Conservation (phyloP, 2,113 vertebrate species). For the Choloepus hoffmanni region DNA sequence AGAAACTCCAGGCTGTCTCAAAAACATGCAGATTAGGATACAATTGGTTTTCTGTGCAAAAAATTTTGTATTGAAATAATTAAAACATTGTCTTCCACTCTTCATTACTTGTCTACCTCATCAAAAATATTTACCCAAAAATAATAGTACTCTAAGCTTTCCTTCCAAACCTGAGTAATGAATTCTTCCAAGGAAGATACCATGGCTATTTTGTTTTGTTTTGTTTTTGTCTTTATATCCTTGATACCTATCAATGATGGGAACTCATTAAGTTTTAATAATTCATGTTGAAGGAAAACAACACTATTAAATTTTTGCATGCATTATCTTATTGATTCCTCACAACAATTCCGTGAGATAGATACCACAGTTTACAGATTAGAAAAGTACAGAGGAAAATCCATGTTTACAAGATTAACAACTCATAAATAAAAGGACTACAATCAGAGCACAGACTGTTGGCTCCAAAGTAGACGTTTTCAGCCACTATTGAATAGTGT, state of each 20-base stretch:
- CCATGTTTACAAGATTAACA: neutral
- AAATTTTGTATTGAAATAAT: neutral
- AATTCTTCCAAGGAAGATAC: neutral
- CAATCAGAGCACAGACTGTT: neutral
- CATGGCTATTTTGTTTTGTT: too few species aligned
- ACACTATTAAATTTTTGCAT: neutral
- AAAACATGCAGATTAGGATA: neutral
- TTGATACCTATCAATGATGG: neutral
- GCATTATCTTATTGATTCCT: neutral
- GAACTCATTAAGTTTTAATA: neutral
- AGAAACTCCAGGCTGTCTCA: neutral
- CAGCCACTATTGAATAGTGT: neutral
- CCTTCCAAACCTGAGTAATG: neutral
- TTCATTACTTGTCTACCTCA: neutral
- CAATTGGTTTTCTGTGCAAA: neutral
- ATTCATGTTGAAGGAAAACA: neutral
- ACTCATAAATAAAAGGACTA: neutral
- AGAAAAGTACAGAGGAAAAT: neutral
- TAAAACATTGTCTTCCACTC: neutral
- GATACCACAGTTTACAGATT: neutral
- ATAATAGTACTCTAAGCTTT: neutral
- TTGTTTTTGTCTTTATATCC: neutral
- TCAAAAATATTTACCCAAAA: neutral
- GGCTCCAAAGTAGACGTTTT: neutral
- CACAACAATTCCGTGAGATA: neutral